These are phyloP conservation scores for Orbicella faveolata DNA, from an alignment of 64 coral and sea anemone species.

Conservation along the genomic window DNA sequence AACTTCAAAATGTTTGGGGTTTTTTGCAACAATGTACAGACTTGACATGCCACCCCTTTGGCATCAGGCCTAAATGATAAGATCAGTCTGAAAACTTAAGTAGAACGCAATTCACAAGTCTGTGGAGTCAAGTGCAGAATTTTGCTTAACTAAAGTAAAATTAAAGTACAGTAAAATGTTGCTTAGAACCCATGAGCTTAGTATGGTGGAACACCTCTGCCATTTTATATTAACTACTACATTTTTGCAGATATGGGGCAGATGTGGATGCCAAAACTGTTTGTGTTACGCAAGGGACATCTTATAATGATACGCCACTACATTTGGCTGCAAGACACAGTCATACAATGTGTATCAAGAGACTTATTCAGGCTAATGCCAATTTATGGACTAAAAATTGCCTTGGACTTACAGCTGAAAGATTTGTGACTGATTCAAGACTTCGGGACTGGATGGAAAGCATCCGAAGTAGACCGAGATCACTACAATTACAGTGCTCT, in stretches of 20 bases:
- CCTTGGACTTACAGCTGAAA: constrained; percentile 73
- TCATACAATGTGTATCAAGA: constrained; percentile 85
- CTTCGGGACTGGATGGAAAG: constrained; percentile 83
- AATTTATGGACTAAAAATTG: constrained; percentile 98
- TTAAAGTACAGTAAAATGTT: too few species aligned
- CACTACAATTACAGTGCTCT: constrained; percentile 79
- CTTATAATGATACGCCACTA: constrained; percentile 88
- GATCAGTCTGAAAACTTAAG: too few species aligned
- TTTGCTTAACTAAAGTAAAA: too few species aligned
- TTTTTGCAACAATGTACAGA: too few species aligned
- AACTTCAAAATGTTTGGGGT: too few species aligned
- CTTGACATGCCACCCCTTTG: too few species aligned
- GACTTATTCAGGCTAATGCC: constrained; percentile 88
- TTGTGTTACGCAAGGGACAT: constrained; percentile 79
- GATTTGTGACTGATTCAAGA: constrained; percentile 88
- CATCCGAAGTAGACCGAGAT: constrained; percentile 64
- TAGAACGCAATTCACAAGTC: too few species aligned
- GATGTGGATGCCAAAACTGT: constrained; percentile 87
- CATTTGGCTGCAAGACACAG: constrained; percentile 85
- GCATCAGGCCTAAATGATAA: too few species aligned
- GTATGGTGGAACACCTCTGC: too few species aligned
- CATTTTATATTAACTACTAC: too few species aligned
- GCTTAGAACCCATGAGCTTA: too few species aligned
- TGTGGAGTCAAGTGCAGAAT: too few species aligned
- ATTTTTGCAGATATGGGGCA: constrained; percentile 72